A percentile compares a stretch with the other conserved stretches of the same genome.
Evolutionary conservation across 2,113 vertebrate genomes (phyloP).

Genomic region (Jaculus jaculus): DNA sequence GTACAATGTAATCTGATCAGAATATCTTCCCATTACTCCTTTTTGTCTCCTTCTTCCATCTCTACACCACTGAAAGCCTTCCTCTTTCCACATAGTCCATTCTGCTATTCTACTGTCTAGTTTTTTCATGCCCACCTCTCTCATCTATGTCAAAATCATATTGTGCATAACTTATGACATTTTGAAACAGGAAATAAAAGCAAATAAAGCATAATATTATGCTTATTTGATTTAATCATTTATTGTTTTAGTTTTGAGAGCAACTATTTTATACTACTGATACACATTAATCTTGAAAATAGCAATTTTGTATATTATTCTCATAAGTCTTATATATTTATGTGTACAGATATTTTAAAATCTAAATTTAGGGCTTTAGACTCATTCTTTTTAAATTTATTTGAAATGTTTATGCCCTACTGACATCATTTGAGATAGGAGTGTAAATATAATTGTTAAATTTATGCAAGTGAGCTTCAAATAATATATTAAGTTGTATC

Average conservation of each 20-base stretch:
- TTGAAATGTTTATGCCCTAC: slow-evolving; percentile 41
- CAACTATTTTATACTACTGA: slow-evolving; percentile 24
- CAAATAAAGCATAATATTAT: not conserved
- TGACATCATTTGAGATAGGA: slow-evolving; percentile 28
- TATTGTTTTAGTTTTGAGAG: slow-evolving; percentile 51
- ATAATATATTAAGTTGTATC: not conserved
- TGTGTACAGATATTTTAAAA: slow-evolving; percentile 45
- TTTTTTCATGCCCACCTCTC: no score
- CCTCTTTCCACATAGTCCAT: no score
- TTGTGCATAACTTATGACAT: no score
- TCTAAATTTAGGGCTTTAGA: slow-evolving; percentile 4
- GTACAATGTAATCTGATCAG: no score
- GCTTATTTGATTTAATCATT: slow-evolving; percentile 54
- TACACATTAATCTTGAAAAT: slow-evolving; percentile 54
- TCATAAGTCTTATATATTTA: slow-evolving; percentile 41
- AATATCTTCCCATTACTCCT: no score
- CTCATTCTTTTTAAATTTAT: slow-evolving; percentile 41
- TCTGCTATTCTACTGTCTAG: no score
- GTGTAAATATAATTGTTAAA: slow-evolving; percentile 58
- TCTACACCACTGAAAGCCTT: no score
- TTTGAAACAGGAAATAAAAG: not conserved
- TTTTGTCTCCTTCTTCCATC: no score
- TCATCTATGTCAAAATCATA: no score
- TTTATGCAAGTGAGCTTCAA: slow-evolving; percentile 25
- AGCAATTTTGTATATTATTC: slow-evolving; percentile 39